Evolutionary conservation across 1,140 invertebrate genomes (phyloP), one percentile per base, ranked within the genome.

Genomic region (Amyelois transitella): DNA sequence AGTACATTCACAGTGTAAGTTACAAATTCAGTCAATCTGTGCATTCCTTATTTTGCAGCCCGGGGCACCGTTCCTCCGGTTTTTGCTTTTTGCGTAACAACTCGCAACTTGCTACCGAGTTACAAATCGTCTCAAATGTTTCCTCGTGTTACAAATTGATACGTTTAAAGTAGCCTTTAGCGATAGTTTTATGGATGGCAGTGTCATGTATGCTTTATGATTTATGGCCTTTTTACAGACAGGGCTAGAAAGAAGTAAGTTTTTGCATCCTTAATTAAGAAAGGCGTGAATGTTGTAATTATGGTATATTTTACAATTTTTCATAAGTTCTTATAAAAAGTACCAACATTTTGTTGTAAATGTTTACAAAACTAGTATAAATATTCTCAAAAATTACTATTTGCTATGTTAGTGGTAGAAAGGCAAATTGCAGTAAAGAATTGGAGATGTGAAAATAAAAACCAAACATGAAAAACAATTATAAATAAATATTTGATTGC

Each of bases 1-100:
- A 32, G 10, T 6, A 32, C 8, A 32, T 10, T 4, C 8, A 32
- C 12, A 32, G 25, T 32, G 4, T 38, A 14, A 14, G n/a, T n/a
- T n/a, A n/a, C n/a, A n/a, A n/a, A n/a, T n/a, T 14, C 32, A 14
- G 2, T 38, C 32, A 12, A 14, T 38, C 22, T 24, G 22, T 24
- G 22, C 22, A 5, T 8, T 24, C n/a, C 22, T 5, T 5, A 38
- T n/a, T 38, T 38, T 38, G 8, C 17, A 14, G 1, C 32, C 32
- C 32, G 32, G n/a, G 32, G 32, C 32, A 38, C 12, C 6, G n/a
- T 14, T 38, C 32, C 10, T 10, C n/a, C n/a, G n/a, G n/a, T n/a
- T n/a, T n/a, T n/a, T n/a, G 32, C 66, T 82, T 84, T 84, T 84
- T 84, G 77, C 71, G 60, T 55, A 74, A 75, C 69, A 38, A 38